Evolutionary conservation across 2,113 vertebrate species (phyloP), one percentile per base, ranked within the genome.

Genomic region (Sinosuthora webbiana): DNA sequence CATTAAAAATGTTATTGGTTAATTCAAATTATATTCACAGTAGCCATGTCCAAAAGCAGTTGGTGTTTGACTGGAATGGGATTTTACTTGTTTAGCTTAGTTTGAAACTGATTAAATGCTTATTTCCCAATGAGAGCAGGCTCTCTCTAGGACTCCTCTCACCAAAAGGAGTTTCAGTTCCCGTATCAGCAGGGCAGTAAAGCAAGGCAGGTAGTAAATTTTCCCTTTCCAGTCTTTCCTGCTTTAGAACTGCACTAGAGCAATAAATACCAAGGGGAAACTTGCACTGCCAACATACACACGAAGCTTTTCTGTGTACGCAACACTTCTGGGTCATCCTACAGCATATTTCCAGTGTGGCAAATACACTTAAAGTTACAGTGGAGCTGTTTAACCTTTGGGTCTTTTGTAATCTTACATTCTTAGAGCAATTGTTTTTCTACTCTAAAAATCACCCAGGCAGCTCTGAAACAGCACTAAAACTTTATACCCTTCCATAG

Each of bases 201-300:
- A 88, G 47, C 47, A 93, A 44, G 52, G 94, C 83, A 95, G 74
- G 91, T 49, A 89, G 78, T 74, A 94, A 93, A 96, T 96, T 92
- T 96, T 83, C 91, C 83, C 70, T 78, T 93, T 93, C 89, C 74
- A 93, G 90, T 92, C 77, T 87, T 94, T 93, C 95, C 91, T 91
- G 90, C 89, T 95, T 92, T 87, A 89, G 89, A 91, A 89, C 64
- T 91, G 47, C 88, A 74, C 63, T 57, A 80, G 27, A 90, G 89
- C 81, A 87, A 74, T 90, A 93, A 93, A 93, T 85, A 83, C 69
- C 90, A 90, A 93, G 60, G 80, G 85, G 87, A 90, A 95, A 80
- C 91, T 94, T 62, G 47, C 53, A 69, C 60, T 95, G 93, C 92
- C 94, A 96, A 92, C 80, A 82, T 79, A 65, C 75, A 96, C 90